Evolutionary conservation across 2,888 invertebrate species (phyloP).

Genomic region (Machimus rusticus): DNA sequence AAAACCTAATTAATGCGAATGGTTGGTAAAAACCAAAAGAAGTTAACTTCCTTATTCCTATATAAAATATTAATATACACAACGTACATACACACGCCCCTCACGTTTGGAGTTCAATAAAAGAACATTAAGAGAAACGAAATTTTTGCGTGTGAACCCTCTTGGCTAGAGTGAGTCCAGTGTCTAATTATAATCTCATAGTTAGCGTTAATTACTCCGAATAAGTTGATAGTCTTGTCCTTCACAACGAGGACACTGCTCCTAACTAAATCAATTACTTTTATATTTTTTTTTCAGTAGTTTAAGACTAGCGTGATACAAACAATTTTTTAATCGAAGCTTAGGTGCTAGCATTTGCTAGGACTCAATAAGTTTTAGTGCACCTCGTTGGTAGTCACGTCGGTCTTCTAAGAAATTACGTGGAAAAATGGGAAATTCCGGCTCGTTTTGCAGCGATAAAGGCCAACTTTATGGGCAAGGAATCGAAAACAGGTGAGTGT

Average conservation of each 20-base stretch:
- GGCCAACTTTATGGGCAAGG: constrained; percentile 52
- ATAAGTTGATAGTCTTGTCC: not conserved
- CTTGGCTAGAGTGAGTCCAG: not conserved
- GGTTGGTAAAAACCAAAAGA: not conserved
- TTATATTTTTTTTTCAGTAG: not conserved
- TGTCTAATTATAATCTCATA: not conserved
- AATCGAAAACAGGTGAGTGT: constrained; percentile 56
- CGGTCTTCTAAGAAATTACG: not conserved
- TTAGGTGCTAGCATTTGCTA: not conserved
- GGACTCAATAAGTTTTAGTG: not conserved
- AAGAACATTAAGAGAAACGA: not conserved
- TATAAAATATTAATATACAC: not conserved
- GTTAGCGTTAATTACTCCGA: not conserved
- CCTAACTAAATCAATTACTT: not conserved
- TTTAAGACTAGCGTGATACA: not conserved
- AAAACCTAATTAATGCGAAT: not conserved
- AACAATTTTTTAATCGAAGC: not conserved
- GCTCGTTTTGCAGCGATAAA: constrained; percentile 60
- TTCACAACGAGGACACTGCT: not conserved
- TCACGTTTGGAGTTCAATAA: not conserved
- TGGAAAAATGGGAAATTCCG: constrained; percentile 58
- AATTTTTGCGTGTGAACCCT: not conserved
- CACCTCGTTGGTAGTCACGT: not conserved
- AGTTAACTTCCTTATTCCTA: not conserved
- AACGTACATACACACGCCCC: not conserved